Base-by-base conservation (phyloP, 1,140 invertebrate species). In the Drosophila sulfurigaster region DNA sequence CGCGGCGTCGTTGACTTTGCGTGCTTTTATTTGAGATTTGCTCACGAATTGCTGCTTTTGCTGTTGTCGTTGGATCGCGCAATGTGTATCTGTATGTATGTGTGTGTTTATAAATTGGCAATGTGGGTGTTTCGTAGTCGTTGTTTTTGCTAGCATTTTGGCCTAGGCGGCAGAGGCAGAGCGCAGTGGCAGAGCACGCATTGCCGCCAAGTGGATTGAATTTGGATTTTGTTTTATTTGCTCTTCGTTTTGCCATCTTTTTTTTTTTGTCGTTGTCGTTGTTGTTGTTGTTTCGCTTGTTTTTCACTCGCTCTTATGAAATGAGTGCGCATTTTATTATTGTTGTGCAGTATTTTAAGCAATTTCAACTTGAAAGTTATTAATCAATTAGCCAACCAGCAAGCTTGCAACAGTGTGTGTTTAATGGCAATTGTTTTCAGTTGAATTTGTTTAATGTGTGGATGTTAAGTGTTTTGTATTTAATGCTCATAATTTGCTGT, bases 21-120 rank as follows among this genome's bases (percentile, higher is more conserved):
- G 79, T 85, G 82, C 83, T 87, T 87, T 87, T 82, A 88, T 88
- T 88, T 87, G 73, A 78, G 73, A 88, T 87, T 87, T 82, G 83
- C 80, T 86, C 83, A 88, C 83, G 83, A 82, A 87, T 79, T 80
- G 82, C 45, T 73, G 82, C 56, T 73, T 60, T 79, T 82, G 80
- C 67, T 71, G 57, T 75, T 75, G 78, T 58, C 77, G 58, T 65
- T 60, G 35, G 30, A 48, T 57, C 41, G 41, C 58, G 49, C 51
- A 66, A 49, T 58, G 60, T 75, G 30, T 54, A 10, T 78, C 59
- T 83, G 63, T 75, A 58, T 71, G 59, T 60, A 10, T 52, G 49
- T 69, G 16, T 59, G 15, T 43, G 32, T 60, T 15, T 49, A 51
- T 64, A 64, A 54, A 64, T 64, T 64, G 62, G 62, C 62, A 64